Conservation (phyloP, 1,140 invertebrate species). For the Manduca sexta region DNA sequence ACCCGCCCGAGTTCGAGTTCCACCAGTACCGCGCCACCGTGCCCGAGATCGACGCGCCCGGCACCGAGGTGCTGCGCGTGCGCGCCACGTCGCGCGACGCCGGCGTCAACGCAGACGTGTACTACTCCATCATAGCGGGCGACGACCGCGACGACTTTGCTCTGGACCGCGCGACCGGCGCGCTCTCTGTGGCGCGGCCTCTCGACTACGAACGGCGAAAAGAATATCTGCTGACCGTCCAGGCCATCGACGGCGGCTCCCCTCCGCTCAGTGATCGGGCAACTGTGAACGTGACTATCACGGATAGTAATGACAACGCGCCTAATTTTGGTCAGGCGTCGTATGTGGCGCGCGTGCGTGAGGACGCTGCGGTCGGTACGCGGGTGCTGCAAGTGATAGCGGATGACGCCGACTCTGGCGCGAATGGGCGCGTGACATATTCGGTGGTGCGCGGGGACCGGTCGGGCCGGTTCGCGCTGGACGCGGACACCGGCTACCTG, state of each 20-base stretch:
- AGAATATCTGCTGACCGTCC: slow-evolving; percentile 91
- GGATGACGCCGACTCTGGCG: slow-evolving; percentile 86
- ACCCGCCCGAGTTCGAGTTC: slow-evolving; percentile 92
- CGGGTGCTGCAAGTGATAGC: slow-evolving; percentile 83
- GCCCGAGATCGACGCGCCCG: slow-evolving; percentile 82
- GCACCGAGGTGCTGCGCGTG: slow-evolving; percentile 86
- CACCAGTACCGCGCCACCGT: slow-evolving; percentile 84
- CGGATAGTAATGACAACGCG: slow-evolving; percentile 92
- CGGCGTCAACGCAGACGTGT: slow-evolving; percentile 94
- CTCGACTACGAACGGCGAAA: slow-evolving; percentile 89
- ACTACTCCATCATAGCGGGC: slow-evolving; percentile 90
- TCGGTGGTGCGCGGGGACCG: slow-evolving; percentile 86
- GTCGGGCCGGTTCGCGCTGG: slow-evolving; percentile 84
- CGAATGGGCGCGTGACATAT: slow-evolving; percentile 86
- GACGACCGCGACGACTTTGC: slow-evolving; percentile 91
- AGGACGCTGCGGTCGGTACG: slow-evolving; percentile 83
- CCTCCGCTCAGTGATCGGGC: slow-evolving; percentile 91
- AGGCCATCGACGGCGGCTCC: slow-evolving; percentile 89
- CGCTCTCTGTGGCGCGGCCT: slow-evolving; percentile 83
- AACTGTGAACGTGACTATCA: slow-evolving; percentile 89
- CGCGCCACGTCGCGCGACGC: slow-evolving; percentile 93
- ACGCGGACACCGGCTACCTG: slow-evolving; percentile 85
- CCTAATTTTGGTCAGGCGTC: slow-evolving; percentile 87
- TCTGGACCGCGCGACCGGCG: slow-evolving; percentile 82
- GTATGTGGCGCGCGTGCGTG: slow-evolving; percentile 85